Percentiles rank a stretch among this genome's conserved stretches.
Conservation (phyloP, 2,113 vertebrate genomes). For the human region GRCh38 chr4:142700001-142700500, state of each 20-base stretch:
- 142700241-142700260: neutral
- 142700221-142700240: neutral
- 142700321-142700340: neutral
- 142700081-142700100: neutral
- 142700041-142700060: neutral
- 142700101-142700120: neutral
- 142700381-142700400: neutral
- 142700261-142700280: neutral
- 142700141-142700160: neutral
- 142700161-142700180: neutral
- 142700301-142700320: neutral
- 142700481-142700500: neutral
- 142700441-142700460: neutral
- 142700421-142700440: neutral
- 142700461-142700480: neutral
- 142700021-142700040: neutral
- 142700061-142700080: neutral
- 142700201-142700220: accelerated
- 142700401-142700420: neutral
- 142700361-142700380: neutral
- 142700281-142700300: conserved; percentile 23
- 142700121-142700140: neutral
- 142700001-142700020: neutral
- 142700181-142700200: neutral
- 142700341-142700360: neutral